A percentile compares a stretch with the other conserved stretches of the same genome.
Conservation (phyloP, 2,797 vertebrate species). For the Alosa sapidissima region DNA sequence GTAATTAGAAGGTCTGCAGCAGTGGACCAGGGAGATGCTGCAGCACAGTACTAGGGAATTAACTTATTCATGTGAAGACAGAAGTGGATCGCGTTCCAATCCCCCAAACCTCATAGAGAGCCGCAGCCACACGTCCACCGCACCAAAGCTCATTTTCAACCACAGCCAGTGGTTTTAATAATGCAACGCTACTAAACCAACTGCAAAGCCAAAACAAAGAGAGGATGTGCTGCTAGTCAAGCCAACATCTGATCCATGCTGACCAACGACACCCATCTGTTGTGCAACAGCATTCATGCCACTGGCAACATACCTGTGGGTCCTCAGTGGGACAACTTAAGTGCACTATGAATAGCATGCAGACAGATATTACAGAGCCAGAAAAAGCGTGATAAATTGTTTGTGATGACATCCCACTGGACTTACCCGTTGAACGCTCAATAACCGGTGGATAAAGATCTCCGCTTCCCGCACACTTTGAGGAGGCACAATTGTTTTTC, state of each 20-base stretch:
- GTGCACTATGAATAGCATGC: neutral
- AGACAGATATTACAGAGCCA: neutral
- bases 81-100: slow-evolving; percentile 35
- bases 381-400: neutral
- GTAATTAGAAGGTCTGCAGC: neutral
- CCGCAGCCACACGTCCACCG: slow-evolving; percentile 14
- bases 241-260: neutral
- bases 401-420: neutral
- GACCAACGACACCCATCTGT: slow-evolving; percentile 3
- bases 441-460: neutral
- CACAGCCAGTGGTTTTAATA: slow-evolving; percentile 43
- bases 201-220: slow-evolving; percentile 14
- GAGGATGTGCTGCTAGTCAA: slow-evolving; percentile 27
- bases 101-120: slow-evolving; percentile 22
- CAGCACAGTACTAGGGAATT: slow-evolving; percentile 26
- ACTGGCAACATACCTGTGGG: neutral
- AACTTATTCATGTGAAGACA: slow-evolving; percentile 47
- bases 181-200: slow-evolving; percentile 43
- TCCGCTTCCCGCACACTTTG: neutral
- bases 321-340: neutral
- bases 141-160: slow-evolving; percentile 43
- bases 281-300: neutral
- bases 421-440: neutral
- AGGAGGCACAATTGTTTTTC: neutral
- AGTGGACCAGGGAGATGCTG: neutral